A percentile compares a stretch with the other conserved stretches of the same genome.
These are phyloP conservation scores for Microcebus lehilahytsara DNA, from an alignment of 2,113 vertebrate genomes.

Conservation along the genomic window DNA sequence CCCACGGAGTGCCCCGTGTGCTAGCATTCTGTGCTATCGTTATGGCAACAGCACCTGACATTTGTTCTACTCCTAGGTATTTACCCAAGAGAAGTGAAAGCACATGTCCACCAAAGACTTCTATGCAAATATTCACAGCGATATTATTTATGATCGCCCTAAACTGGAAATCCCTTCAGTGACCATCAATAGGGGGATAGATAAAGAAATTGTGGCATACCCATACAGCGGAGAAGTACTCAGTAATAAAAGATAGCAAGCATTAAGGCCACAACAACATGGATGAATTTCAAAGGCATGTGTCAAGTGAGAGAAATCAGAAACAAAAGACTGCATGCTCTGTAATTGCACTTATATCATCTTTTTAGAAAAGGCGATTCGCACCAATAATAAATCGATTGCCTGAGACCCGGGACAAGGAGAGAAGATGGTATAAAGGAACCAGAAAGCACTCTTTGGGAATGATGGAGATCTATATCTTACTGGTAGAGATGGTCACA, in stretches of 20 bases:
- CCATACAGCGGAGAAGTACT: neutral
- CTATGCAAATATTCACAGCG: neutral
- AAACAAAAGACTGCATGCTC: fast-evolving
- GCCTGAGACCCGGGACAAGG: no score
- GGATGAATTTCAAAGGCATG: neutral
- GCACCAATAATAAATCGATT: neutral
- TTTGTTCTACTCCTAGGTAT: neutral
- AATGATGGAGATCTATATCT: neutral
- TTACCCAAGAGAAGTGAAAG: neutral
- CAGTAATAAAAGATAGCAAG: neutral
- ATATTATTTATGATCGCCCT: neutral
- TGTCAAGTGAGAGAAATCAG: neutral
- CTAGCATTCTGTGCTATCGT: neutral
- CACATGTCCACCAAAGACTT: neutral
- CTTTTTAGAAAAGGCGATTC: neutral
- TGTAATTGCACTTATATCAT: fast-evolving
- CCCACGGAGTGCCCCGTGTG: neutral
- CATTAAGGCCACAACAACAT: fast-evolving
- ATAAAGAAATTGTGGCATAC: neutral
- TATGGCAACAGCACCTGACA: no score
- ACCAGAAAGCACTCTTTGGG: neutral
- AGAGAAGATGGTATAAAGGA: fast-evolving
- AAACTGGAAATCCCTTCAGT: neutral
- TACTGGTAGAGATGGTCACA: fast-evolving
- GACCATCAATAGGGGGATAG: neutral